phyloP scores from a whole-genome alignment of 2,888 invertebrate species.

The Orgyia antiqua region DNA sequence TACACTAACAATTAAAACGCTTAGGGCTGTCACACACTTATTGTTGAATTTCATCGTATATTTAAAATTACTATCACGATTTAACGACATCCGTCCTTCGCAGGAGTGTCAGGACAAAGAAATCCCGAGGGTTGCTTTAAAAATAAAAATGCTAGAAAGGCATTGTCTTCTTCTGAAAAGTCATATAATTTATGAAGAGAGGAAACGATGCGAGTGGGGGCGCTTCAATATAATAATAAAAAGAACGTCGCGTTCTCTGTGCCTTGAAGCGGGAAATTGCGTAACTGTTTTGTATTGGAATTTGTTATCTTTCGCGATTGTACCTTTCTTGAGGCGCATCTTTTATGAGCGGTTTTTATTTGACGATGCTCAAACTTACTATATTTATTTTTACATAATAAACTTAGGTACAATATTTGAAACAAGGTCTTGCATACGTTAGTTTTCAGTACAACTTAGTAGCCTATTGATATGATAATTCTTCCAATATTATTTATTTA shows the following conservation, averaged over 20 bases:
- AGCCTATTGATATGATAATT: too few relatives aligned
- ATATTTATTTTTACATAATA: too few relatives aligned
- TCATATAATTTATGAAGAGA: conserved; percentile 41
- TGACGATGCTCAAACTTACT: not conserved
- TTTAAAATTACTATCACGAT: conserved; percentile 33
- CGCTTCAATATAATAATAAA: conserved; percentile 36
- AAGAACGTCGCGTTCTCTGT: conserved; percentile 32
- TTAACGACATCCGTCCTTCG: conserved; percentile 50
- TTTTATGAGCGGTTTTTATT: conserved; percentile 1
- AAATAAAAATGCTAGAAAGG: conserved; percentile 28
- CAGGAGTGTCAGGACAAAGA: conserved; percentile 32
- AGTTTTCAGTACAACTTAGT: too few relatives aligned
- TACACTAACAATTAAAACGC: conserved; percentile 45
- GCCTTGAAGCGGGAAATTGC: conserved; percentile 40
- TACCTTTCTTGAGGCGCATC: conserved; percentile 12
- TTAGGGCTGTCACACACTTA: conserved; percentile 40
- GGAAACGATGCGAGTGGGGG: conserved; percentile 23
- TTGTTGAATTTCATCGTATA: conserved; percentile 37
- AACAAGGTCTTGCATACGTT: too few relatives aligned
- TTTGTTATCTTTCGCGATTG: conserved; percentile 25
- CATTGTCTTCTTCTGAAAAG: conserved; percentile 41
- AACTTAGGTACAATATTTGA: too few relatives aligned
- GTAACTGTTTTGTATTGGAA: conserved; percentile 34
- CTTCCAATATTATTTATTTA: too few relatives aligned
- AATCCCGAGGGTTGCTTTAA: conserved; percentile 33